Evolutionary conservation across 2,113 vertebrate genomes (phyloP).

Genomic region (Cyanoliseus patagonus): DNA sequence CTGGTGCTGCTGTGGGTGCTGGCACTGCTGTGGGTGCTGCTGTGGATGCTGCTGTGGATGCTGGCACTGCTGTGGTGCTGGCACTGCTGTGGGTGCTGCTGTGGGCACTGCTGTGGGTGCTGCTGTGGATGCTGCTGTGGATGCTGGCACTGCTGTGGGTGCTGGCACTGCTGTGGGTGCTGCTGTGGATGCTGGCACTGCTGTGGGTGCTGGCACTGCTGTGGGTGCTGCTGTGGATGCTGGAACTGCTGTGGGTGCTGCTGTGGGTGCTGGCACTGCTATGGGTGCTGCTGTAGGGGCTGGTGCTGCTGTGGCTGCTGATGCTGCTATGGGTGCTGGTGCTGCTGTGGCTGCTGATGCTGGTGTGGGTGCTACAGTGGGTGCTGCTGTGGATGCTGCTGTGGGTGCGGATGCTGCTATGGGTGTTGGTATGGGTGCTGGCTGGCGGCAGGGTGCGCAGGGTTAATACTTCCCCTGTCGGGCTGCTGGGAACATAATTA

Average conservation of each 20-base stretch:
- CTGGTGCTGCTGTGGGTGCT: background rate
- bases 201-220: fast-evolving
- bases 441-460: background rate
- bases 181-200: too few species aligned
- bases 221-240: too few species aligned
- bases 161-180: fast-evolving
- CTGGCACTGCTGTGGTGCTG: too few species aligned
- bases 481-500: slow-evolving; percentile 71
- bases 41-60: fast-evolving
- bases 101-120: too few species aligned
- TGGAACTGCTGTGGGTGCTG: background rate
- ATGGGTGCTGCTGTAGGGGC: background rate
- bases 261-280: fast-evolving
- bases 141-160: background rate
- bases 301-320: background rate
- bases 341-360: fast-evolving
- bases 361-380: background rate
- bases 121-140: background rate
- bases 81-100: background rate
- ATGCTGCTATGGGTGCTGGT: fast-evolving
- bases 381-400: background rate
- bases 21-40: background rate
- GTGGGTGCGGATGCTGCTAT: background rate
- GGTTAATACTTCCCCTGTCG: background rate
- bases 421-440: background rate